Conservation (phyloP, 2,888 invertebrate genomes). For the Lepidochrysops patricia region DNA sequence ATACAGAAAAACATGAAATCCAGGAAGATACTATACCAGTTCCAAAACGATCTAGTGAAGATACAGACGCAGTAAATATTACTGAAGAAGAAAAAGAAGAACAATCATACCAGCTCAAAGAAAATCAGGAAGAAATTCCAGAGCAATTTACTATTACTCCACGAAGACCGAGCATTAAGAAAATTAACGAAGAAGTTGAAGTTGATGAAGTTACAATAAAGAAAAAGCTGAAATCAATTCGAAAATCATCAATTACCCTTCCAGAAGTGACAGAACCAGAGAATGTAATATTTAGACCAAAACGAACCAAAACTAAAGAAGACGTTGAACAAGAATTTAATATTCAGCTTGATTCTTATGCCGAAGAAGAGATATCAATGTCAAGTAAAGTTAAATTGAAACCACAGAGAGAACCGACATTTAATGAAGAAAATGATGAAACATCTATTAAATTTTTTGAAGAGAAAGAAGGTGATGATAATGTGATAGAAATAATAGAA, state of each 20-base stretch:
- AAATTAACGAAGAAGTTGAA: conserved; percentile 62
- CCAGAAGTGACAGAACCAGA: conserved; percentile 84
- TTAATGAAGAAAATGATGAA: conserved; percentile 85
- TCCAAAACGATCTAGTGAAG: background rate
- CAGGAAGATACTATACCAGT: no score
- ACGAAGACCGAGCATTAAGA: conserved; percentile 55
- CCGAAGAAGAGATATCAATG: conserved; percentile 91
- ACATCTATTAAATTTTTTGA: conserved; percentile 79
- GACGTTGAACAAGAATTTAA: conserved; percentile 93
- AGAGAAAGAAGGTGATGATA: conserved; percentile 40
- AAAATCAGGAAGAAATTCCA: conserved; percentile 43
- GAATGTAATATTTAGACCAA: conserved; percentile 86
- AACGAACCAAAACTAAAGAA: conserved; percentile 84
- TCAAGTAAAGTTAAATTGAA: conserved; percentile 87
- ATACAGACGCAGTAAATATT: background rate
- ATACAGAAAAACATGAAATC: background rate
- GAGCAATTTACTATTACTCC: conserved; percentile 59
- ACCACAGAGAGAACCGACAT: conserved; percentile 81
- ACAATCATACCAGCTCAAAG: conserved; percentile 24
- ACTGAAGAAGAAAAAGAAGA: conserved; percentile 26
- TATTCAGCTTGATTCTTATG: conserved; percentile 88
- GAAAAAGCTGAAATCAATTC: conserved; percentile 80
- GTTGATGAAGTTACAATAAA: conserved; percentile 80
- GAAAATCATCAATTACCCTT: conserved; percentile 78
- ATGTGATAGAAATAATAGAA: conserved; percentile 61